Conservation (phyloP, 2,797 vertebrate genomes). For the Labroides dimidiatus region DNA sequence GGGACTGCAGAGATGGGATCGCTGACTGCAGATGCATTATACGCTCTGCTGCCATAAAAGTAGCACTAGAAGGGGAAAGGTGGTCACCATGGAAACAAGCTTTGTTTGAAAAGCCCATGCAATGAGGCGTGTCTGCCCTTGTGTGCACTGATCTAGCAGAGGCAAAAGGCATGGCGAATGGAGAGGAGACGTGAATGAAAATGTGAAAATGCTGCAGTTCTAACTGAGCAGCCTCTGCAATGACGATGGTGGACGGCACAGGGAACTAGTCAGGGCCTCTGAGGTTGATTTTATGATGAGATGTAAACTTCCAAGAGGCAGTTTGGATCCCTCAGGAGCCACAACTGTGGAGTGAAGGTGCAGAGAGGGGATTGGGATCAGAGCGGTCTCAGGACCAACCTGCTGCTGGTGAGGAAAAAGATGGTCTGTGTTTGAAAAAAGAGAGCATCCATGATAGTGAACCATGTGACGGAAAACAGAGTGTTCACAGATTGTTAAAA, state of each 20-base stretch:
- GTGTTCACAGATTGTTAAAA: neutral
- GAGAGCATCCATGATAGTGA: neutral
- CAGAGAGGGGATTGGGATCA: constrained; percentile 22
- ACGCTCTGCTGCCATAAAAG: constrained; percentile 56
- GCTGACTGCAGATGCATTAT: constrained; percentile 53
- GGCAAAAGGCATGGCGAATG: constrained; percentile 34
- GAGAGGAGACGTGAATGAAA: constrained; percentile 21
- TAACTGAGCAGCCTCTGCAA: constrained; percentile 9
- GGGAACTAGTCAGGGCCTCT: neutral
- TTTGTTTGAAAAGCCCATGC: constrained; percentile 71
- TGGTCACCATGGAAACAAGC: constrained; percentile 79
- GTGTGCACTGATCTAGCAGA: constrained; percentile 42
- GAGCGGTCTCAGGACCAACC: constrained; percentile 18
- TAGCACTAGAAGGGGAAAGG: constrained; percentile 48
- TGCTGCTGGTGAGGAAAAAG: constrained; percentile 21
- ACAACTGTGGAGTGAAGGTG: constrained; percentile 47
- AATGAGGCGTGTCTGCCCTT: constrained; percentile 58
- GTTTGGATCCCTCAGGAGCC: constrained; percentile 33
- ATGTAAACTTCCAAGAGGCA: constrained; percentile 30
- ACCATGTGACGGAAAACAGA: neutral
- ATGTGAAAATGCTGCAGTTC: constrained; percentile 29
- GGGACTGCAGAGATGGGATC: constrained; percentile 26
- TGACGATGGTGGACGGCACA: constrained; percentile 25
- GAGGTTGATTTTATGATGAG: constrained; percentile 34
- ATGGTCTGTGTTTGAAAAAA: constrained; percentile 10